These are phyloP conservation scores for Tringa solitaria DNA, from an alignment of 2,113 vertebrate species.

Conservation along the genomic window DNA sequence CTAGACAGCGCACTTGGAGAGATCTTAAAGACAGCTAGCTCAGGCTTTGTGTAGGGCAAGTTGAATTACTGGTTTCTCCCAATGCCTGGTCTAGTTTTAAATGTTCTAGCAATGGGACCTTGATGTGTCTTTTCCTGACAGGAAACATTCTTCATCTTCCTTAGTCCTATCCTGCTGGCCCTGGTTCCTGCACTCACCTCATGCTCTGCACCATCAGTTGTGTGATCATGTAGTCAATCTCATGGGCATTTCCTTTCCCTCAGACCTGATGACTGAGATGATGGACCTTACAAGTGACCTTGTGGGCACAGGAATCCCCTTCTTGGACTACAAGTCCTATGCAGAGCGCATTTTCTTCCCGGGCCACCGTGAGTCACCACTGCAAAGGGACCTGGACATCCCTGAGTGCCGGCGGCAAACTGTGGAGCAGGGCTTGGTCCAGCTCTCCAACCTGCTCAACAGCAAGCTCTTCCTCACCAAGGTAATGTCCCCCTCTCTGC, in stretches of 20 bases:
- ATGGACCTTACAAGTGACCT: slow-evolving; percentile 97
- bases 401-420: slow-evolving; percentile 92
- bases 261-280: slow-evolving; percentile 99
- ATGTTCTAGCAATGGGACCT: not conserved
- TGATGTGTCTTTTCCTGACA: not conserved
- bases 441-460: slow-evolving; percentile 97
- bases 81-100: not conserved
- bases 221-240: not conserved
- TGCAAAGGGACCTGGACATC: slow-evolving; percentile 91
- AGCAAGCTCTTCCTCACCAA: slow-evolving; percentile 99
- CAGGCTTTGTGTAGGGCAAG: not conserved
- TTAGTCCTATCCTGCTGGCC: not conserved
- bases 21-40: not conserved
- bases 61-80: not conserved
- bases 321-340: slow-evolving; percentile 94
- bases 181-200: not conserved
- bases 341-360: slow-evolving; percentile 98
- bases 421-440: slow-evolving; percentile 93
- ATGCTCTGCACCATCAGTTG: not conserved
- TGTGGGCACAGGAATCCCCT: slow-evolving; percentile 94
- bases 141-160: not conserved
- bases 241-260: not conserved
- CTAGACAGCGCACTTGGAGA: not conserved
- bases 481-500: slow-evolving; percentile 67
- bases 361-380: slow-evolving; percentile 90